Conservation (phyloP, 2,797 vertebrate species). For the Carcharodon carcharias region DNA sequence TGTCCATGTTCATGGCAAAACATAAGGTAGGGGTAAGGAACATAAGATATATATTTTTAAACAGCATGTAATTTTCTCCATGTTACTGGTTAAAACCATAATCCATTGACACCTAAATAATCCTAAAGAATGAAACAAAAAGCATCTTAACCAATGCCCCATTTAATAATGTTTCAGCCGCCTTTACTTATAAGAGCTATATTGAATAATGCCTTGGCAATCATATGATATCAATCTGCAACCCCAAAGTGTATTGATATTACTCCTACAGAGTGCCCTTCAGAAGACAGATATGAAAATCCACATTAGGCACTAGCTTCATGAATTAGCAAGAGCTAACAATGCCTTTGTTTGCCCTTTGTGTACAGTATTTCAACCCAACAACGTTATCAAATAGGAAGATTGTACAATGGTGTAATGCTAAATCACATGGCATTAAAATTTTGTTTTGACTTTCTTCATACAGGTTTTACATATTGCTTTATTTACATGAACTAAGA, state of each 20-base stretch:
- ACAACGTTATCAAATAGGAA: background rate
- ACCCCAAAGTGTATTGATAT: slow-evolving; percentile 5
- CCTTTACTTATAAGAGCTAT: slow-evolving; percentile 51
- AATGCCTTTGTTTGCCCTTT: background rate
- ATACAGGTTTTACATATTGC: background rate
- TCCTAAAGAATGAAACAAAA: background rate
- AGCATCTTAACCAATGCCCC: background rate
- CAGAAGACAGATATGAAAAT: background rate
- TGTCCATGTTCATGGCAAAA: slow-evolving; percentile 6
- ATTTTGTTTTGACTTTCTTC: background rate
- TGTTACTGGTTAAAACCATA: background rate
- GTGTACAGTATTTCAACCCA: background rate
- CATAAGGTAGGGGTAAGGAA: background rate
- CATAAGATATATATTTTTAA: slow-evolving; percentile 40
- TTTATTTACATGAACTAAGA: slow-evolving; percentile 5
- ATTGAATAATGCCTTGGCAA: slow-evolving; percentile 47
- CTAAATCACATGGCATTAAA: background rate
- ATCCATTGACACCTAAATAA: background rate
- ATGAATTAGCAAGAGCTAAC: background rate
- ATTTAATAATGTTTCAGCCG: slow-evolving; percentile 43
- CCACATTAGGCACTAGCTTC: background rate
- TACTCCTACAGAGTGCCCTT: background rate
- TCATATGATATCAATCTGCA: slow-evolving; percentile 38
- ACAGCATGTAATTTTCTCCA: too few relatives aligned
- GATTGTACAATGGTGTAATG: background rate